Evolutionary conservation across 2,888 invertebrate genomes (phyloP).

Genomic region (Caenorhabditis becei): DNA sequence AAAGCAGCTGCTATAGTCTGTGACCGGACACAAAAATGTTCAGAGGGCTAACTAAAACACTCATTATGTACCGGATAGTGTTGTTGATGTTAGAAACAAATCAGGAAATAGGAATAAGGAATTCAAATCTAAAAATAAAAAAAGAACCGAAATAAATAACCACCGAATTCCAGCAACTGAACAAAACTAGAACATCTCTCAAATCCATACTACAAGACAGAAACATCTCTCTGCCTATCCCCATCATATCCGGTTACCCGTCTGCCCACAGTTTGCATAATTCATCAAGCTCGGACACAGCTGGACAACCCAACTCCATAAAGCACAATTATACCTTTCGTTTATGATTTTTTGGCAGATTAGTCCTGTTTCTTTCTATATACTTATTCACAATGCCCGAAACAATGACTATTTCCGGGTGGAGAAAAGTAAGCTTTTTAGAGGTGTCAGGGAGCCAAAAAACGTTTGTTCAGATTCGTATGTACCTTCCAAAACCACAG

Average conservation of each 20-base stretch:
- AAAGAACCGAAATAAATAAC: too few relatives aligned
- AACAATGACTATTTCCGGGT: conserved; percentile 32
- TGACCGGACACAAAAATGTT: too few relatives aligned
- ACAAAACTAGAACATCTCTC: too few relatives aligned
- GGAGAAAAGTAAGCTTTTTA: conserved; percentile 40
- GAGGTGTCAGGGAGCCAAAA: not conserved
- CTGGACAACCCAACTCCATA: conserved; percentile 11
- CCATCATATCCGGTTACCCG: conserved; percentile 46
- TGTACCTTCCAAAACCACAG: conserved; percentile 69
- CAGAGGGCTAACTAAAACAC: too few relatives aligned
- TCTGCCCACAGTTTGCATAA: conserved; percentile 40
- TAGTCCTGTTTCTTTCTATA: conserved; percentile 25
- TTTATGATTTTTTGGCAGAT: conserved; percentile 41
- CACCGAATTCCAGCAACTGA: too few relatives aligned
- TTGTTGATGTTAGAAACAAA: too few relatives aligned
- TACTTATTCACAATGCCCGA: conserved; percentile 33
- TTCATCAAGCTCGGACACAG: conserved; percentile 35
- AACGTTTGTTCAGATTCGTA: conserved; percentile 48
- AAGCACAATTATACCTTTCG: conserved; percentile 30
- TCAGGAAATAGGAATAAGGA: too few relatives aligned
- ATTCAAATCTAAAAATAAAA: too few relatives aligned
- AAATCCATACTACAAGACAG: conserved; percentile 1
- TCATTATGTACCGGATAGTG: too few relatives aligned
- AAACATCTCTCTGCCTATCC: conserved; percentile 14
- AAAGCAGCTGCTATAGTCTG: too few relatives aligned